phyloP scores from a whole-genome alignment of 2,113 vertebrate genomes.

The Nematolebias whitei region DNA sequence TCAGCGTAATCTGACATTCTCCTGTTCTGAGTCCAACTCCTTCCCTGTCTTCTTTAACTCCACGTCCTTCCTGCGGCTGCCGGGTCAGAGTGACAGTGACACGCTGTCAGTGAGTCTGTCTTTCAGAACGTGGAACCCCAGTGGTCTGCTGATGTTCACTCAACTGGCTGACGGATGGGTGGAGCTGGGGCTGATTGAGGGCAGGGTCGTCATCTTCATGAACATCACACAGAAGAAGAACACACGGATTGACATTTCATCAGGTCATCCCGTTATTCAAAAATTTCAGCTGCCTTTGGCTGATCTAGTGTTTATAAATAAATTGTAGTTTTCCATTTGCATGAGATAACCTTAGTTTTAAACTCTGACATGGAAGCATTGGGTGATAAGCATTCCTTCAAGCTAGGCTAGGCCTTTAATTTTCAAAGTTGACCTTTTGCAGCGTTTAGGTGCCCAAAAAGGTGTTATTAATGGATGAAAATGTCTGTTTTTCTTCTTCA shows the following conservation, averaged over 20 bases:
- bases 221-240: slow-evolving; percentile 87
- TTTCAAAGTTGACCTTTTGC: no score
- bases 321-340: no score
- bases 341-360: no score
- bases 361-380: no score
- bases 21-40: slow-evolving; percentile 87
- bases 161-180: slow-evolving; percentile 87
- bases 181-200: slow-evolving; percentile 88
- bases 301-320: no score
- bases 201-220: slow-evolving; percentile 88
- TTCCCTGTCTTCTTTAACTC: slow-evolving; percentile 96
- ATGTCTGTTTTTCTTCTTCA: not conserved
- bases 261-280: slow-evolving; percentile 77
- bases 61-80: slow-evolving; percentile 89
- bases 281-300: no score
- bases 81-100: slow-evolving; percentile 86
- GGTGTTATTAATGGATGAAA: not conserved
- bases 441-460: no score
- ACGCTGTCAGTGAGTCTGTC: slow-evolving; percentile 89
- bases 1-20: slow-evolving; percentile 93
- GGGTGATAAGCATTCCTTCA: no score
- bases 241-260: slow-evolving; percentile 90
- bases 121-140: slow-evolving; percentile 96
- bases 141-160: slow-evolving; percentile 89
- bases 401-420: no score